These are phyloP conservation scores for Bucco capensis DNA, from an alignment of 2,113 vertebrate species.

Conservation along the genomic window DNA sequence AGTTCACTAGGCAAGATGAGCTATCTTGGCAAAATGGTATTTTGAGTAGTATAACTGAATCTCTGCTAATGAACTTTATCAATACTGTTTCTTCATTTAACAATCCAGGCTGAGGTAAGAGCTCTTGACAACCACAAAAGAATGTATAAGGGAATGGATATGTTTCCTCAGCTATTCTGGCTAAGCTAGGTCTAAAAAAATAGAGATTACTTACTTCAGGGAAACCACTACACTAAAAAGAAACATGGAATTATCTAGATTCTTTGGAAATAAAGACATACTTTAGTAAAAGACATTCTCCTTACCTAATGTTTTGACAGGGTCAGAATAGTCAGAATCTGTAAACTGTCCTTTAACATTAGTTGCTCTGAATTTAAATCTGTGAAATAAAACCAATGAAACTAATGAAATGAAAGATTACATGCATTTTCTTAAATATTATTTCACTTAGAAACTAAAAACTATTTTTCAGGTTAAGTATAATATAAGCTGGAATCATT, in stretches of 20 bases:
- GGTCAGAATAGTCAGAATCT: conserved; percentile 93
- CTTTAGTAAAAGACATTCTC: neutral
- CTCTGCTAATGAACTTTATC: neutral
- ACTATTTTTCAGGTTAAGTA: neutral
- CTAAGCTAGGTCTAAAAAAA: neutral
- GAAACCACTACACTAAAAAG: neutral
- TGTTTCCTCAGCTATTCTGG: neutral
- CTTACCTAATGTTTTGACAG: conserved; percentile 89
- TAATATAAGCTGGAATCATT: neutral
- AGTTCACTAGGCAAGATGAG: neutral
- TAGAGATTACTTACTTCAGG: neutral
- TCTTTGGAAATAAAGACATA: conserved; percentile 1
- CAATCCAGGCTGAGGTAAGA: neutral
- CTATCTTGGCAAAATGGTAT: neutral
- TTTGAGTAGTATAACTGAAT: neutral
- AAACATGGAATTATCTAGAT: neutral
- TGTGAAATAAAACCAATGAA: conserved; percentile 63
- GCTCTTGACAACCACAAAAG: neutral
- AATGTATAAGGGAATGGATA: neutral
- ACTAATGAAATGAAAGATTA: neutral
- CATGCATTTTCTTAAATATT: neutral
- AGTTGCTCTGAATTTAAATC: conserved; percentile 96
- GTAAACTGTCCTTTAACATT: conserved; percentile 89
- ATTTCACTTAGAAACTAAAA: neutral
- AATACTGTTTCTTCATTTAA: neutral